A percentile compares a stretch with the other conserved stretches of the same genome.
phyloP scores from a whole-genome alignment of 2,797 vertebrate species.

The Lacerta bilineata region DNA sequence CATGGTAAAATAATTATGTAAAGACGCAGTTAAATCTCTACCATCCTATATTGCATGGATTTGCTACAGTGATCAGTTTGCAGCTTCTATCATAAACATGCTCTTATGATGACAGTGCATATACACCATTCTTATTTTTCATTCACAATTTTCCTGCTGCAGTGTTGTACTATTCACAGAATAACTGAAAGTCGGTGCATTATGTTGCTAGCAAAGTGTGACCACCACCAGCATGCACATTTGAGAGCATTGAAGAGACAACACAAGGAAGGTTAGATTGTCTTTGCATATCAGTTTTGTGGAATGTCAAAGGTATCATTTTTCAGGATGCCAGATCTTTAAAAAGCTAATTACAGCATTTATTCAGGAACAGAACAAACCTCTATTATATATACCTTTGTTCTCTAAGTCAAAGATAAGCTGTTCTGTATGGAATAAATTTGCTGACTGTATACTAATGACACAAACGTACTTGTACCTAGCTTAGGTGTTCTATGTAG shows the following conservation, averaged over 20 bases:
- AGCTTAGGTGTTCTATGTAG: neutral
- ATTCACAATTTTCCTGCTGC: constrained; percentile 52
- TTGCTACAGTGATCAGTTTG: constrained; percentile 49
- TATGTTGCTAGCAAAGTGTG: constrained; percentile 2
- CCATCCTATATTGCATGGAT: constrained; percentile 41
- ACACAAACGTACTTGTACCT: constrained; percentile 58
- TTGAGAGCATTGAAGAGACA: constrained; percentile 31
- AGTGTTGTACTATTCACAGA: neutral
- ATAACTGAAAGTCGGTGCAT: constrained; percentile 25
- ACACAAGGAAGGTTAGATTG: neutral
- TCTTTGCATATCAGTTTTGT: constrained; percentile 46
- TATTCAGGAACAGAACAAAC: constrained; percentile 69
- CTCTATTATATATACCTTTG: constrained; percentile 54
- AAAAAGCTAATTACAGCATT: constrained; percentile 66
- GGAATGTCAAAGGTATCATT: constrained; percentile 67
- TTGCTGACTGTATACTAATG: constrained; percentile 60
- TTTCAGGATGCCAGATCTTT: constrained; percentile 76
- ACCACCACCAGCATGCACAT: constrained; percentile 31
- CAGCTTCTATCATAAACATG: constrained; percentile 45
- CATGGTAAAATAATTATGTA: neutral
- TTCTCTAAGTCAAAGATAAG: constrained; percentile 80
- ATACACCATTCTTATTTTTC: constrained; percentile 30
- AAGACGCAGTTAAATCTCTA: constrained; percentile 48
- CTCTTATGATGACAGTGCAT: constrained; percentile 15
- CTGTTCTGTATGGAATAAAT: constrained; percentile 69